These are phyloP conservation scores for Athripsodes cinereus DNA, from an alignment of 2,888 invertebrate species.

Conservation along the genomic window DNA sequence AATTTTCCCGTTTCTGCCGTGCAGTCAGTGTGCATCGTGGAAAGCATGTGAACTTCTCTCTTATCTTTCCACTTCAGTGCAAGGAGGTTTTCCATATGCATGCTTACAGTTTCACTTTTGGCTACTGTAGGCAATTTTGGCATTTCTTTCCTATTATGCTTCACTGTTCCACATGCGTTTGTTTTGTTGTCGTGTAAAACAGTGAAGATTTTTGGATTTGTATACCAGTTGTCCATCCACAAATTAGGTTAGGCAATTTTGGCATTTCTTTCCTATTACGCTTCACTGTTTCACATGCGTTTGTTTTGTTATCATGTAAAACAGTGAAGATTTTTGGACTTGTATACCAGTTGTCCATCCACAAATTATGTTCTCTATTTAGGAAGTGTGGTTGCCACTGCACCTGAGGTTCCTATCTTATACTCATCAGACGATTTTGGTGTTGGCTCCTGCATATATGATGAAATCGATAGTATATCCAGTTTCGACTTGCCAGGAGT, in stretches of 20 bases:
- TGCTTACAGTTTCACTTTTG: neutral
- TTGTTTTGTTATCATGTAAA: neutral
- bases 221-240: slow-evolving; percentile 6
- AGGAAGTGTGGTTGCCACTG: too few relatives aligned
- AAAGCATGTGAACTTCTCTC: slow-evolving; percentile 3
- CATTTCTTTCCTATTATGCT: neutral
- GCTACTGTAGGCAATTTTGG: neutral
- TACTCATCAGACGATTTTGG: too few relatives aligned
- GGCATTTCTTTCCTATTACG: slow-evolving; percentile 1
- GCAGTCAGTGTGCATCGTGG: neutral
- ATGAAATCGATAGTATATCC: too few relatives aligned
- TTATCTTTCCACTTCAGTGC: slow-evolving; percentile 2
- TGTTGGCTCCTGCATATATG: too few relatives aligned
- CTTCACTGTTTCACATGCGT: slow-evolving; percentile 3
- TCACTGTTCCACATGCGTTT: slow-evolving; percentile 4
- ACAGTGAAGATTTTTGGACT: neutral
- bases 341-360: slow-evolving; percentile 4
- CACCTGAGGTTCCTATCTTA: too few relatives aligned
- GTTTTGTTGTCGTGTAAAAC: neutral
- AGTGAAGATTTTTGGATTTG: neutral
- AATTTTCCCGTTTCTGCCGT: neutral
- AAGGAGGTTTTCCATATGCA: neutral
- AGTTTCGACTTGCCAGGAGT: slow-evolving; percentile 1
- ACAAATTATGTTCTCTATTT: too few relatives aligned
- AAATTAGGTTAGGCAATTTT: neutral